Percentiles rank a stretch among this genome's conserved stretches.
These are phyloP conservation scores for Plagodis dolabraria DNA, from an alignment of 2,888 invertebrate genomes.

Conservation along the genomic window DNA sequence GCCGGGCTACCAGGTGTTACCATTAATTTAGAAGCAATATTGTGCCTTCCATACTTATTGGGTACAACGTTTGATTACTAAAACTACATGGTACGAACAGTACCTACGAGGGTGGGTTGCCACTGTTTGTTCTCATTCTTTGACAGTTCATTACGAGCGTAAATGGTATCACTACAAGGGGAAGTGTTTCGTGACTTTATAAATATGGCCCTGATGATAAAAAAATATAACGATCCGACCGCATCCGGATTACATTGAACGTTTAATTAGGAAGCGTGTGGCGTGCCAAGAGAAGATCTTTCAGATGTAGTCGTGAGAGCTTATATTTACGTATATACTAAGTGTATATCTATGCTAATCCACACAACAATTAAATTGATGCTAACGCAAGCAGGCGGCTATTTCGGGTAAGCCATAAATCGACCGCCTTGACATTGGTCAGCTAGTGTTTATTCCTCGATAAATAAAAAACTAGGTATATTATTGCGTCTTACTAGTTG, in stretches of 20 bases:
- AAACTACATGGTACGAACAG: constrained; percentile 57
- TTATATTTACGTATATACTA: constrained; percentile 7
- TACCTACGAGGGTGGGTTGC: constrained; percentile 45
- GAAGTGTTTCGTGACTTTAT: constrained; percentile 14
- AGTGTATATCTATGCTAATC: constrained; percentile 14
- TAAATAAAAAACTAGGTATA: neutral
- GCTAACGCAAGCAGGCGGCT: constrained; percentile 53
- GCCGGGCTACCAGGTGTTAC: constrained; percentile 71
- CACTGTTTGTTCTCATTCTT: constrained; percentile 17
- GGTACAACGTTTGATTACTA: constrained; percentile 52
- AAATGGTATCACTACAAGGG: constrained; percentile 8
- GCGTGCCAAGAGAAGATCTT: constrained; percentile 31
- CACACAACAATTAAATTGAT: constrained; percentile 49
- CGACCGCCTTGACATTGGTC: constrained; percentile 64
- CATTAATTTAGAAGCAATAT: constrained; percentile 59
- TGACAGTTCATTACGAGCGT: constrained; percentile 16
- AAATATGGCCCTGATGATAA: constrained; percentile 2
- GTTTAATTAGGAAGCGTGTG: constrained; percentile 30
- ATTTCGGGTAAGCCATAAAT: constrained; percentile 59
- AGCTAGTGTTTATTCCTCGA: constrained; percentile 12
- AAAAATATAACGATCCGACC: constrained; percentile 9
- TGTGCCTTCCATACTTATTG: constrained; percentile 27
- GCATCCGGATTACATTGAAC: constrained; percentile 29
- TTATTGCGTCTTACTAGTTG: too few species aligned
- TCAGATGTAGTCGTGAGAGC: constrained; percentile 20